Evolutionary conservation across 2,888 invertebrate species (phyloP), one percentile per base, ranked within the genome.

Genomic region (Tethea ocularis): DNA sequence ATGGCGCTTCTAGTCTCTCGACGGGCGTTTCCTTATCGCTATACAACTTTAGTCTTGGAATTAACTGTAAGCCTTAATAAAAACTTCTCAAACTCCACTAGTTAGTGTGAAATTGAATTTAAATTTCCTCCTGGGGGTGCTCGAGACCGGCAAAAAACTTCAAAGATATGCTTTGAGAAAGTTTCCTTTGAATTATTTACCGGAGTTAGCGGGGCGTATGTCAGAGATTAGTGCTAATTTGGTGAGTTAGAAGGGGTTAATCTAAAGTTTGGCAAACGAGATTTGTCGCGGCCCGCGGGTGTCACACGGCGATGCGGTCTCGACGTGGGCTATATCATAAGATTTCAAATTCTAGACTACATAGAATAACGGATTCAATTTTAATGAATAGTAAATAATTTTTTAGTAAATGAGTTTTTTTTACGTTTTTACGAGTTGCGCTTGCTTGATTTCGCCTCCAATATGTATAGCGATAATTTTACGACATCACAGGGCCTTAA

Each of bases 21-120:
- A 46, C 20, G 46, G 17, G 20, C 46, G 46, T 20, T 46, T 46
- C n/a, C 24, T 61, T 58, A 54, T 61, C 54, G 38, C 38, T 38
- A 53, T 57, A 57, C 63, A 58, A 59, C 61, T 57, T 20, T 64
- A 61, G 60, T 73, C 64, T n/a, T n/a, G n/a, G 66, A 75, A 73
- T 75, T 64, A 74, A 66, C 68, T 71, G 66, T 66, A 69, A 74
- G 74, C 67, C 68, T 73, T 66, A 68, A 68, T 78, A 77, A 77
- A 74, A 82, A 78, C 71, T 75, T 74, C 61, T 57, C 60, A 60
- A 73, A 71, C 75, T 78, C 60, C 52, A 61, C 72, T 76, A 78
- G 78, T 76, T 78, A 74, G 68, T 71, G 70, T 64, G 67, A 77
- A 80, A 81, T 83, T 80, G 74, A 80, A 82, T 79, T 79, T 71